Conservation (phyloP, 1,140 invertebrate genomes). For the Drosophila ogumai region DNA sequence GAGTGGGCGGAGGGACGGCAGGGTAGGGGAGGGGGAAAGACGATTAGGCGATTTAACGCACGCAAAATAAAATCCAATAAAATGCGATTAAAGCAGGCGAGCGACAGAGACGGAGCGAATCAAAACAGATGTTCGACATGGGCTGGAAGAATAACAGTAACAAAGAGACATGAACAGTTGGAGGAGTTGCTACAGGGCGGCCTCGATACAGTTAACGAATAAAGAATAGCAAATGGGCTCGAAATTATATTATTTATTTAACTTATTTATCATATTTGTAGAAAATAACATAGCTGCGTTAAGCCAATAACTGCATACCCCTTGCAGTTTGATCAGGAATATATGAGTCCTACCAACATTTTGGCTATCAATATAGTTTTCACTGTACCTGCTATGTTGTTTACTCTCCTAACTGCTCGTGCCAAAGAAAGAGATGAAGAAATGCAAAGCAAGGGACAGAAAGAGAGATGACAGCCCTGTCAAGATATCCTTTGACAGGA, state of each 20-base stretch:
- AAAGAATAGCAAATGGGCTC: background rate
- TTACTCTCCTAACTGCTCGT: slow-evolving; percentile 46
- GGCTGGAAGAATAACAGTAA: slow-evolving; percentile 32
- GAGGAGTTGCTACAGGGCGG: slow-evolving; percentile 13
- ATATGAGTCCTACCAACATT: no score
- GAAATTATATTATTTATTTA: no score
- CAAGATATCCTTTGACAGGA: slow-evolving; percentile 40
- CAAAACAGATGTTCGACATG: slow-evolving; percentile 77
- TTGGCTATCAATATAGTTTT: background rate
- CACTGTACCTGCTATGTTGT: slow-evolving; percentile 2
- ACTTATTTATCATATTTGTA: no score
- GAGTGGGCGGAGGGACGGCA: background rate
- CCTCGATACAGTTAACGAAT: background rate
- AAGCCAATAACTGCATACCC: no score
- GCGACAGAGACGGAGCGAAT: slow-evolving; percentile 23
- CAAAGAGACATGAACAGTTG: slow-evolving; percentile 21
- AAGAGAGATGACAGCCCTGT: background rate
- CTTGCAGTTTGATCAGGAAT: no score
- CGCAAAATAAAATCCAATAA: slow-evolving; percentile 76
- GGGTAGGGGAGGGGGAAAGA: slow-evolving; percentile 7
- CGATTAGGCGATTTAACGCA: slow-evolving; percentile 75
- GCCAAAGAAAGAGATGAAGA: slow-evolving; percentile 22
- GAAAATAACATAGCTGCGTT: no score
- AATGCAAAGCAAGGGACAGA: background rate
- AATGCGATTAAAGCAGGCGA: slow-evolving; percentile 51